phyloP scores from a whole-genome alignment of 2,113 vertebrate genomes.

The Zeus faber region DNA sequence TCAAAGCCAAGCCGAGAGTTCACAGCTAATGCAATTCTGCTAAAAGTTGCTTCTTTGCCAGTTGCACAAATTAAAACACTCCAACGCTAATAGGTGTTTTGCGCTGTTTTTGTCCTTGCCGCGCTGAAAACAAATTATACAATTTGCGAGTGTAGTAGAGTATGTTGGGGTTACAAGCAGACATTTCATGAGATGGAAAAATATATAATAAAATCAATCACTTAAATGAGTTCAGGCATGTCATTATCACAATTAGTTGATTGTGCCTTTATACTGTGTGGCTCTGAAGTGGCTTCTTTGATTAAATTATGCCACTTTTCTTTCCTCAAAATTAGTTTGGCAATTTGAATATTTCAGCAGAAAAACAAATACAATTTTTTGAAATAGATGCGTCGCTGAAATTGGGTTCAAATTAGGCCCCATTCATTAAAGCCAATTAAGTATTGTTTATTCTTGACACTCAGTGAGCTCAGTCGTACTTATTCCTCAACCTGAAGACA shows the following conservation, averaged over 20 bases:
- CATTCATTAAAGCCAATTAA: not conserved
- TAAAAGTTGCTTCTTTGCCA: too few relatives aligned
- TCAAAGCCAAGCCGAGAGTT: constrained; percentile 34
- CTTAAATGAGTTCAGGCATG: constrained; percentile 43
- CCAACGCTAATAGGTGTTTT: constrained; percentile 48
- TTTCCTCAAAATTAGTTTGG: constrained; percentile 26
- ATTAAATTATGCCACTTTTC: constrained; percentile 29
- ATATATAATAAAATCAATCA: constrained; percentile 25
- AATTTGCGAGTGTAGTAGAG: constrained; percentile 35
- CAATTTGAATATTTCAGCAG: constrained; percentile 21
- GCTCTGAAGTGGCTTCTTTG: constrained; percentile 29
- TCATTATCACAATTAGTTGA: constrained; percentile 48
- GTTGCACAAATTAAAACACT: constrained; percentile 56
- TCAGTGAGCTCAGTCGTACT: too few relatives aligned
- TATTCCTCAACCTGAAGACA: too few relatives aligned
- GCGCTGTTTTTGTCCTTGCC: constrained; percentile 43
- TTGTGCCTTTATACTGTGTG: constrained; percentile 22
- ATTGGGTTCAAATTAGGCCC: not conserved
- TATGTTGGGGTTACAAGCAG: constrained; percentile 38
- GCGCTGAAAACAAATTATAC: constrained; percentile 49
- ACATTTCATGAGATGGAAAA: constrained; percentile 38
- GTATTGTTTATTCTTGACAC: not conserved
- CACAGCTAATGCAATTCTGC: too few relatives aligned
- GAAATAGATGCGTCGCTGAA: too few relatives aligned
- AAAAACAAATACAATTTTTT: too few relatives aligned